Evolutionary conservation across 2,888 invertebrate species (phyloP).

Genomic region (Pterobdella sp.): DNA sequence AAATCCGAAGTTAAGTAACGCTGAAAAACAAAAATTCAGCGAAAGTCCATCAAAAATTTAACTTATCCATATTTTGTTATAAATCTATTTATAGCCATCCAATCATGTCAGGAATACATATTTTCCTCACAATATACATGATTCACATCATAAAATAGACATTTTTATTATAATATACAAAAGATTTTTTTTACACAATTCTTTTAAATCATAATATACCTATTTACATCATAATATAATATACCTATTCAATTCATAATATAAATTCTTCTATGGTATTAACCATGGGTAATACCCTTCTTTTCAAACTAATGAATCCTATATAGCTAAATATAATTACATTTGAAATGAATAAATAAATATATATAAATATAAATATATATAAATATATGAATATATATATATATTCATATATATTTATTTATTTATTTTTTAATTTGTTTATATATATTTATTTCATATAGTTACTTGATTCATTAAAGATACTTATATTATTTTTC

Average conservation of each 20-base stretch:
- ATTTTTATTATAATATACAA: neutral
- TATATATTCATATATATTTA: neutral
- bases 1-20: too few relatives aligned
- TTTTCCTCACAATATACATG: neutral
- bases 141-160: neutral
- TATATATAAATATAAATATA: neutral
- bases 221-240: neutral
- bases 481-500: too few relatives aligned
- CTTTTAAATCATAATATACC: neutral
- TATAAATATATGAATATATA: neutral
- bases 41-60: too few relatives aligned
- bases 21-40: too few relatives aligned
- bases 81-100: too few relatives aligned
- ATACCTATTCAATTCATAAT: neutral
- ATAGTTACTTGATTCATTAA: neutral
- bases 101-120: neutral
- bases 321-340: neutral
- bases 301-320: neutral
- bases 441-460: neutral
- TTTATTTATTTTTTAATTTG: neutral
- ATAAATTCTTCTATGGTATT: neutral
- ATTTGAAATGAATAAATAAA: neutral
- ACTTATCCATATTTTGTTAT: too few relatives aligned
- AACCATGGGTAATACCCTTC: neutral
- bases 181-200: neutral